phyloP scores from a whole-genome alignment of 2,797 vertebrate genomes.

The Cirrhinus molitorella region DNA sequence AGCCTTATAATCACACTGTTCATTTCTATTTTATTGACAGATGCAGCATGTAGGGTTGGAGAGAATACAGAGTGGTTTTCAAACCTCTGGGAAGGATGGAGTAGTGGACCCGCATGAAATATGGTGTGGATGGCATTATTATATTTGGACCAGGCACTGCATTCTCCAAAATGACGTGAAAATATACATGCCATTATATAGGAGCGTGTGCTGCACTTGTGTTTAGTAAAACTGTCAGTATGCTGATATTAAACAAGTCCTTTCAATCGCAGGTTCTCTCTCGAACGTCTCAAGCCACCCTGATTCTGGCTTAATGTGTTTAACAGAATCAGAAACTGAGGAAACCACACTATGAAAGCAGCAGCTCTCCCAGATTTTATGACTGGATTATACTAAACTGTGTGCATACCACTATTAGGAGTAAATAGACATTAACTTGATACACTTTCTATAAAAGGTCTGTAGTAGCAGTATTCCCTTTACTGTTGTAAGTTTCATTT shows the following conservation, averaged over 20 bases:
- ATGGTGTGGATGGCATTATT: constrained; percentile 70
- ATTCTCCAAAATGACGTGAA: constrained; percentile 45
- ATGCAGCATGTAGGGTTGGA: constrained; percentile 75
- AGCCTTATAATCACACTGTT: constrained; percentile 80
- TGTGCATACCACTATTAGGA: no score
- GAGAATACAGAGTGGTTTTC: constrained; percentile 71
- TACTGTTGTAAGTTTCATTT: neutral
- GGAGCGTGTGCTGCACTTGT: constrained; percentile 26
- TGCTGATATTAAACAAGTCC: constrained; percentile 25
- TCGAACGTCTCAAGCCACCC: constrained; percentile 6
- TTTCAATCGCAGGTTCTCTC: constrained; percentile 14
- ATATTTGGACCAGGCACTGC: constrained; percentile 71
- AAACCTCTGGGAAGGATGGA: constrained; percentile 74
- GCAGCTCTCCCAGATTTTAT: neutral
- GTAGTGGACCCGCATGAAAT: constrained; percentile 71
- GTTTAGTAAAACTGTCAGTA: constrained; percentile 50
- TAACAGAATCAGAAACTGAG: constrained; percentile 32
- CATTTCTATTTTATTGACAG: constrained; percentile 82
- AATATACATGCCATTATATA: constrained; percentile 36
- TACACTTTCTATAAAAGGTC: neutral
- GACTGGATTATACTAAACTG: neutral
- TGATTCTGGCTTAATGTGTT: constrained; percentile 29
- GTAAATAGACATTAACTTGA: neutral
- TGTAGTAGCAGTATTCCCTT: neutral
- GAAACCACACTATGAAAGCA: constrained; percentile 6